Evolutionary conservation across 2,888 invertebrate genomes (phyloP).

Genomic region (Dryobotodes eremita): DNA sequence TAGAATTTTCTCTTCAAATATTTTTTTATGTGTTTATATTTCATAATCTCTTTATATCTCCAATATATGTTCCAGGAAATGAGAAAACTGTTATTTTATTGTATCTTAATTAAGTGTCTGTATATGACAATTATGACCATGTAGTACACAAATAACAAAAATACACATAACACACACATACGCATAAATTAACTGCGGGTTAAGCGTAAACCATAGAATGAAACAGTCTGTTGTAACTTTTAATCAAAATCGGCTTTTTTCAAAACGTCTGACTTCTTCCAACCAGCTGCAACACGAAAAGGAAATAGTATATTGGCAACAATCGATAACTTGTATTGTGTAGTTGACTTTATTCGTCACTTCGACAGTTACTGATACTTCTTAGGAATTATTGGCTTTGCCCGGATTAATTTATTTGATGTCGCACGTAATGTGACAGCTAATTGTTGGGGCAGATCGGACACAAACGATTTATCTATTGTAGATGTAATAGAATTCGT

Average conservation of each 20-base stretch:
- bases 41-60: no score
- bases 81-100: background rate
- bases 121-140: background rate
- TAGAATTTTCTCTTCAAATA: no score
- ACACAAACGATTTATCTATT: slow-evolving; percentile 41
- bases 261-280: background rate
- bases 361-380: slow-evolving; percentile 54
- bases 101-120: background rate
- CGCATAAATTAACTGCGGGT: background rate
- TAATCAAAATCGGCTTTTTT: background rate
- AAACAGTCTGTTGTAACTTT: background rate
- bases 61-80: no score
- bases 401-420: slow-evolving; percentile 67
- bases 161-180: background rate
- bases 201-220: background rate
- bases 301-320: slow-evolving; percentile 60
- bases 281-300: slow-evolving; percentile 43
- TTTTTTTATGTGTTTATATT: no score
- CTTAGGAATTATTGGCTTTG: slow-evolving; percentile 61
- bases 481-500: slow-evolving; percentile 22
- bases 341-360: slow-evolving; percentile 57
- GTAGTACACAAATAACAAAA: background rate
- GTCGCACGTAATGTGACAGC: slow-evolving; percentile 51
- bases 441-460: slow-evolving; percentile 62
- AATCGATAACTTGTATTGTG: slow-evolving; percentile 60